Percentiles rank a stretch among this genome's conserved stretches.
Conservation (phyloP, 1,140 invertebrate genomes). For the Physella acuta region DNA sequence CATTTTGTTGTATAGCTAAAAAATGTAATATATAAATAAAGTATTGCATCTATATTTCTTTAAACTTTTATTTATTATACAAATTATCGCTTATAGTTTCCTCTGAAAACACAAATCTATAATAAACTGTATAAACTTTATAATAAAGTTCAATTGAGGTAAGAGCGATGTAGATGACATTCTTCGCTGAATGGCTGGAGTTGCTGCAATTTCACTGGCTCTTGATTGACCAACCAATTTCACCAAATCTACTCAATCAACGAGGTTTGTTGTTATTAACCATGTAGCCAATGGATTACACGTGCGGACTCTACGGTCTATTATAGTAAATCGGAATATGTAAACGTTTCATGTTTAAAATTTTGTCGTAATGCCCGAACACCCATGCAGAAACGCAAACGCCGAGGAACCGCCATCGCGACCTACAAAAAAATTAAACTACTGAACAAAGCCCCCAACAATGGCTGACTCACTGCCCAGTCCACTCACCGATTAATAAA, state of each 20-base stretch:
- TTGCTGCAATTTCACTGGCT: slow-evolving; percentile 56
- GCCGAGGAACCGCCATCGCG: not conserved
- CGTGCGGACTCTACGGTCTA: slow-evolving; percentile 31
- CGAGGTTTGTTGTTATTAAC: slow-evolving; percentile 54
- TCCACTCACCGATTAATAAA: no score
- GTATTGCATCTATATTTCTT: no score
- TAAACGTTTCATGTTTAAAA: slow-evolving; percentile 13
- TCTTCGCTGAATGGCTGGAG: slow-evolving; percentile 48
- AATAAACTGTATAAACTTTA: no score
- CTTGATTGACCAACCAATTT: slow-evolving; percentile 57
- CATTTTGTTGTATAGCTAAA: no score
- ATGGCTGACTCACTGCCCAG: no score
- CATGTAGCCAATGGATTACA: slow-evolving; percentile 42
- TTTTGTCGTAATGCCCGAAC: not conserved
- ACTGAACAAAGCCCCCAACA: no score
- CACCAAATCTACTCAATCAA: slow-evolving; percentile 51
- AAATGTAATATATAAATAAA: no score
- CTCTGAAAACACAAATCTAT: no score
- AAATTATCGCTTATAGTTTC: no score
- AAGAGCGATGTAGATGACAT: slow-evolving; percentile 31
- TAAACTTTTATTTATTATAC: no score
- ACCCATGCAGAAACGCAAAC: no score
- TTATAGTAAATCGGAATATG: slow-evolving; percentile 8
- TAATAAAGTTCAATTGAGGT: no score
- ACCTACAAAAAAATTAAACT: not conserved